phyloP scores from a whole-genome alignment of 2,797 vertebrate genomes.

The Malacoctenus gilli region DNA sequence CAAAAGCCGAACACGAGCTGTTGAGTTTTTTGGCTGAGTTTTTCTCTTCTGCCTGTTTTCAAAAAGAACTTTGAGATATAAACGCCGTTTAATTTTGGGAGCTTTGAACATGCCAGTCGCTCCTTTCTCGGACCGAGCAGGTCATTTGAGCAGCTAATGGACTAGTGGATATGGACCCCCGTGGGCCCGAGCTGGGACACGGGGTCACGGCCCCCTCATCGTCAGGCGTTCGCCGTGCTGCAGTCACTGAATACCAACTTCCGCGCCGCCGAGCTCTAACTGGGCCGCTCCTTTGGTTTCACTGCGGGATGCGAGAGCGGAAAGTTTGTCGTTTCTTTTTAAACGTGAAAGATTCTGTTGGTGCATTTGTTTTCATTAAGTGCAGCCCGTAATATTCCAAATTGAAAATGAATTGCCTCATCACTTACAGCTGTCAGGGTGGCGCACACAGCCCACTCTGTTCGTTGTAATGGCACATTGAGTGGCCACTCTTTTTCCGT shows the following conservation, averaged over 20 bases:
- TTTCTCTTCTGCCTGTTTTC: too few relatives aligned
- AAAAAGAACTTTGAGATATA: too few relatives aligned
- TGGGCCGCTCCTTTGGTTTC: conserved; percentile 3
- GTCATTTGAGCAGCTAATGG: conserved; percentile 28
- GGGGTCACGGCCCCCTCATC: conserved; percentile 47
- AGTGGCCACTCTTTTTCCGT: conserved; percentile 4
- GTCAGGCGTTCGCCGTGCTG: conserved; percentile 24
- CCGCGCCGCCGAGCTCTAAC: conserved; percentile 14
- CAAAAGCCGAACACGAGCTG: too few relatives aligned
- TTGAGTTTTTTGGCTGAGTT: too few relatives aligned
- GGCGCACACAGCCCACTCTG: not conserved
- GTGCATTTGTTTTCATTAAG: not conserved
- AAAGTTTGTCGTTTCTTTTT: not conserved
- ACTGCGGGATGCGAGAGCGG: not conserved
- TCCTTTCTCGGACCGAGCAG: conserved; percentile 12
- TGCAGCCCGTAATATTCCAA: too few relatives aligned
- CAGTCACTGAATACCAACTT: conserved; percentile 36
- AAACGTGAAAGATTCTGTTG: not conserved
- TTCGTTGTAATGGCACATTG: conserved; percentile 3
- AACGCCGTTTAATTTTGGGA: too few relatives aligned
- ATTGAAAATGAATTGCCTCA: not conserved
- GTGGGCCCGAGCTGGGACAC: conserved; percentile 29
- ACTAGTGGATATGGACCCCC: conserved; percentile 31
- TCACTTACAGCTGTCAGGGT: not conserved
- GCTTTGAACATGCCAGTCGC: not conserved